These are phyloP conservation scores for Paratilapia polleni DNA, from an alignment of 2,113 vertebrate species.

Conservation along the genomic window DNA sequence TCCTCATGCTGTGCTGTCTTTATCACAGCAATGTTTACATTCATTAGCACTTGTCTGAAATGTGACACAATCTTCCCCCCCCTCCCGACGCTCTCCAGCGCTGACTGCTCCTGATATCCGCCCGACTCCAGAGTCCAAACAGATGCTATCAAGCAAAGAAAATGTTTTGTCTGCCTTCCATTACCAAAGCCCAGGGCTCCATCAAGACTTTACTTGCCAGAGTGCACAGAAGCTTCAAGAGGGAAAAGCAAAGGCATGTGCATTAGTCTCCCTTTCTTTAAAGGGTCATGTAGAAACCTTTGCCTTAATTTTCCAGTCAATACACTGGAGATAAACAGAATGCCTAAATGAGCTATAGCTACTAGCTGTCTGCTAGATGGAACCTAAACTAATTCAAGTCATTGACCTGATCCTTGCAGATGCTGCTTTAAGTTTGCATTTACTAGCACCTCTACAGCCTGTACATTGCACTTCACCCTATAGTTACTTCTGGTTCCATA, in stretches of 20 bases:
- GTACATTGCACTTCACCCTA: too few species aligned
- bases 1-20: conserved; percentile 72
- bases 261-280: background rate
- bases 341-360: too few species aligned
- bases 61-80: conserved; percentile 63
- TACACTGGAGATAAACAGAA: background rate
- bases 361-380: too few species aligned
- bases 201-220: conserved; percentile 74
- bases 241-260: conserved; percentile 27
- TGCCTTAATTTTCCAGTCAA: background rate
- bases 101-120: conserved; percentile 48
- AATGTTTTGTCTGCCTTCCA: conserved; percentile 81
- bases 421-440: background rate
- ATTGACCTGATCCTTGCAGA: background rate
- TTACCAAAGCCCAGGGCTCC: conserved; percentile 67
- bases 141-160: conserved; percentile 80
- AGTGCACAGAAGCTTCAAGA: conserved; percentile 32
- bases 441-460: too few species aligned
- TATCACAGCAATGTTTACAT: conserved; percentile 79
- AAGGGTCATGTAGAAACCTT: background rate
- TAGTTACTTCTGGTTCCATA: background rate
- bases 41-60: conserved; percentile 84
- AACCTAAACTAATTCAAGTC: too few species aligned
- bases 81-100: background rate
- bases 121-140: conserved; percentile 69